phyloP scores from a whole-genome alignment of 2,797 vertebrate species.

The Bufotes viridis region DNA sequence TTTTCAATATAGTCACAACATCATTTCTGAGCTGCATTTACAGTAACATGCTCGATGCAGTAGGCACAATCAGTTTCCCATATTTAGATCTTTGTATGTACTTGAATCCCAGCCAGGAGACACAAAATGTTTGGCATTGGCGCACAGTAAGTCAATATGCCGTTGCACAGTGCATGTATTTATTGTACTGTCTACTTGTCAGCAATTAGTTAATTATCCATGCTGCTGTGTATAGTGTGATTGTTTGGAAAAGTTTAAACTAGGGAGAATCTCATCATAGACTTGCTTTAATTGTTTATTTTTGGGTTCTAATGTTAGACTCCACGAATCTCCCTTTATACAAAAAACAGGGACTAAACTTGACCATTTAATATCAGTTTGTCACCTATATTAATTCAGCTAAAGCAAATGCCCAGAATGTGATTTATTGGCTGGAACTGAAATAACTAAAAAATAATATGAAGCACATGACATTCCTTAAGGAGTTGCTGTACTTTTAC shows the following conservation, averaged over 20 bases:
- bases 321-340: conserved; percentile 33
- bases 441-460: background rate
- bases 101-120: conserved; percentile 43
- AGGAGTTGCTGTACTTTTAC: too few species aligned
- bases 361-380: conserved; percentile 1
- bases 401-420: background rate
- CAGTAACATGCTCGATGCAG: background rate
- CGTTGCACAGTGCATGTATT: conserved; percentile 34
- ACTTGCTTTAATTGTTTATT: conserved; percentile 39
- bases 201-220: conserved; percentile 42
- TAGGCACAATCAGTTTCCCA: conserved; percentile 18
- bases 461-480: background rate
- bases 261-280: background rate
- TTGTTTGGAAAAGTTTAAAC: conserved; percentile 44
- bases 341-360: background rate
- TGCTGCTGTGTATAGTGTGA: conserved; percentile 23
- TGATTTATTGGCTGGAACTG: background rate
- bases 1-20: background rate
- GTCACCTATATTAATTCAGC: background rate
- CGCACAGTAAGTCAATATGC: conserved; percentile 41
- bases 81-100: conserved; percentile 34
- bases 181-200: conserved; percentile 50
- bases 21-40: background rate
- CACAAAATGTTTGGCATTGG: conserved; percentile 40
- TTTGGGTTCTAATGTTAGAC: conserved; percentile 23